These are phyloP conservation scores for Epistrophe grossulariae DNA, from an alignment of 2,888 invertebrate species.

Conservation along the genomic window DNA sequence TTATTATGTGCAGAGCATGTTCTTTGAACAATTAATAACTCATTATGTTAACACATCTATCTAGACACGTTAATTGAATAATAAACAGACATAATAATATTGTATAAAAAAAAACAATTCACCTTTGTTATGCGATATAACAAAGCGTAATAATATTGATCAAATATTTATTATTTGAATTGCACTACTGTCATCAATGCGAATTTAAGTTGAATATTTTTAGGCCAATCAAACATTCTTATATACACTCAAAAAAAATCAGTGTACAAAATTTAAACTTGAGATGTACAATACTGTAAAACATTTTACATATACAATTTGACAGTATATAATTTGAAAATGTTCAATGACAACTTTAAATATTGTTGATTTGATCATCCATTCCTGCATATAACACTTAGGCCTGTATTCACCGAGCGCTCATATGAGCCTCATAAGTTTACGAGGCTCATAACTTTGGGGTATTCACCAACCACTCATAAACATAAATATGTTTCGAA, in stretches of 20 bases:
- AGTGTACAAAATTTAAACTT: neutral
- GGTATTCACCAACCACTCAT: too few relatives aligned
- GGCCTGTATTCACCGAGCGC: too few relatives aligned
- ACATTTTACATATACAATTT: too few relatives aligned
- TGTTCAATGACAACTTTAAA: too few relatives aligned
- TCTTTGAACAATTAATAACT: constrained; percentile 37
- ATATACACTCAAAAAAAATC: neutral
- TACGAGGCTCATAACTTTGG: too few relatives aligned
- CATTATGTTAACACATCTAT: constrained; percentile 59
- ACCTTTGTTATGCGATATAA: constrained; percentile 58
- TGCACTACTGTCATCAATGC: constrained; percentile 25
- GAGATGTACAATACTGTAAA: too few relatives aligned
- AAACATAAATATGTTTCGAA: too few relatives aligned
- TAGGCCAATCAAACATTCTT: constrained; percentile 21
- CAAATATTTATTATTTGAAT: constrained; percentile 22
- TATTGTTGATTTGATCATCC: too few relatives aligned
- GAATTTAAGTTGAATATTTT: constrained; percentile 43
- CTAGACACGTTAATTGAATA: constrained; percentile 52
- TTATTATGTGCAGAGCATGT: constrained; percentile 52
- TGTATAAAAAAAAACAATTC: constrained; percentile 37
- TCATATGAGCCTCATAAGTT: too few relatives aligned
- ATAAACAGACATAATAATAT: constrained; percentile 35
- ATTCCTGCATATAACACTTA: too few relatives aligned
- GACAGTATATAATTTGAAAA: too few relatives aligned
- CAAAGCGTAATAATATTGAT: constrained; percentile 45